Evolutionary conservation across 2,888 invertebrate species (phyloP), one percentile per base, ranked within the genome.

Genomic region (Syrphus vitripennis): DNA sequence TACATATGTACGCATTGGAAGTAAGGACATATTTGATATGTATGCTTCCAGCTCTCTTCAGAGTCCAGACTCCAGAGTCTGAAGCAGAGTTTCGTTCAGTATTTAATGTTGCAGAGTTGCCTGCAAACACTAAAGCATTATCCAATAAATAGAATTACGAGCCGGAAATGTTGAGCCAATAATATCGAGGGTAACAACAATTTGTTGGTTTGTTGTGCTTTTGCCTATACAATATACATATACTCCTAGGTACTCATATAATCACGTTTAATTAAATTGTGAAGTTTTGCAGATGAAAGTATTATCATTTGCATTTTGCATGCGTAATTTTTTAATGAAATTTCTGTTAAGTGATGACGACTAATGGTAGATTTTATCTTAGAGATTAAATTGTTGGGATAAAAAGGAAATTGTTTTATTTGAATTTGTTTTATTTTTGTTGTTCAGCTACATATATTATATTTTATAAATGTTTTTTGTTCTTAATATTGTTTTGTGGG

Each of bases 251-350:
- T 4, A 31, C 9, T 5, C 1, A 1, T 24, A 45, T 45, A 75
- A 79, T 81, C 69, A 40, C 40, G 57, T 82, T 81, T 82, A 81
- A 86, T 86, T 77, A 82, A 84, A 82, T 78, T 74, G 72, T 67
- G 55, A 69, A 77, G 55, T 74, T 86, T 45, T 77, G 55, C 65
- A 48, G 55, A 55, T 61, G 84, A 72, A 75, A 84, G 72, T 69
- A 55, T 48, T 67, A 82, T 77, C 74, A 82, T 82, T 82, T 82
- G 86, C 69, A 74, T 86, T 82, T 59, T 61, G 55, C 61, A 69
- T 78, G 48, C 55, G 37, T 45, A 42, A 65, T 69, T 83, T 65
- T n/a, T 83, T 74, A 74, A 78, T 61, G 67, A 61, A 74, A 67
- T 55, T 76, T 72, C 53, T 21, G 72, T 83, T 78, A 74, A 81